These are phyloP conservation scores for Calephelis nemesis DNA, from an alignment of 1,140 invertebrate genomes.

Conservation along the genomic window DNA sequence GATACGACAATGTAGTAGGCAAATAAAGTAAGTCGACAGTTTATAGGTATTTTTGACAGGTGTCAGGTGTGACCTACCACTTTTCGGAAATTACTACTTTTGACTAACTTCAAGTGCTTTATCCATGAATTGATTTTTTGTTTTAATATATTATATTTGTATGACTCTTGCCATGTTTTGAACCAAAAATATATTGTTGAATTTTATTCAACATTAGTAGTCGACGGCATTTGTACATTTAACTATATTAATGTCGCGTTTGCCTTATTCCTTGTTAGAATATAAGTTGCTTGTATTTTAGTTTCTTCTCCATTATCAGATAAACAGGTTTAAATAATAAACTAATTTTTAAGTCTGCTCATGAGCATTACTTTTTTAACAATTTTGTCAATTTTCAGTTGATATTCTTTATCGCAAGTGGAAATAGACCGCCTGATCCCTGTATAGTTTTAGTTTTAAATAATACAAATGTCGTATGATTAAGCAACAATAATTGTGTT, in stretches of 20 bases:
- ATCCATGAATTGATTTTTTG: constrained; percentile 2
- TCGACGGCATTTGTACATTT: constrained; percentile 23
- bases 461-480: constrained; percentile 37
- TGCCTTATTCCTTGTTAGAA: constrained; percentile 6
- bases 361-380: constrained; percentile 1
- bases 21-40: too few relatives aligned
- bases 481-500: constrained; percentile 36
- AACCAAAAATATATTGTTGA: constrained; percentile 21
- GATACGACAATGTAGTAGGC: too few relatives aligned
- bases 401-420: background rate
- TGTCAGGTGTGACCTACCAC: too few relatives aligned
- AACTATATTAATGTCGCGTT: constrained; percentile 7
- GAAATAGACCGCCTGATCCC: background rate
- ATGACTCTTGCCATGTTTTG: constrained; percentile 39
- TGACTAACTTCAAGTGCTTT: constrained; percentile 12
- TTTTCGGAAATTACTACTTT: background rate
- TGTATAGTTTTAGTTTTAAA: constrained; percentile 38
- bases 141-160: background rate
- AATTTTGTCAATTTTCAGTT: background rate
- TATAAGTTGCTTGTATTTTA: constrained; percentile 9
- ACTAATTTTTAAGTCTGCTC: background rate
- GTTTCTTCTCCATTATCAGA: constrained; percentile 25
- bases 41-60: too few relatives aligned
- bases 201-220: constrained; percentile 19
- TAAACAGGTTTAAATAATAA: constrained; percentile 18